Percentiles rank a stretch among this genome's conserved stretches.
Evolutionary conservation across 2,797 vertebrate genomes (phyloP).

Genomic region (Rallus crepitans): DNA sequence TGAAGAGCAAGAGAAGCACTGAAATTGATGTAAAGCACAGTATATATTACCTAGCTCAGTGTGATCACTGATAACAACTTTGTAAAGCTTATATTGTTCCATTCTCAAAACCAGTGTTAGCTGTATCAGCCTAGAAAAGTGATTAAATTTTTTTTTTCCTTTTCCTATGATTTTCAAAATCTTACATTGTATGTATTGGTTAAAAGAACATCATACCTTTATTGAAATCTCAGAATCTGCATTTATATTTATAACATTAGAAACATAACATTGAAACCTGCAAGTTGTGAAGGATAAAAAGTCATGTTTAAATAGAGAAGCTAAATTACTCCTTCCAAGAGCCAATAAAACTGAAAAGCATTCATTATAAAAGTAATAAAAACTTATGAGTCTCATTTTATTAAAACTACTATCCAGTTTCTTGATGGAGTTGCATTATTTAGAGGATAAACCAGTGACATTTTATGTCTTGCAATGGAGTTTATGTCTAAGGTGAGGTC

Average conservation of each 20-base stretch:
- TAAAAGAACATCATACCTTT: constrained; percentile 61
- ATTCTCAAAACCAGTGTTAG: constrained; percentile 13
- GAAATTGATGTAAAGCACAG: neutral
- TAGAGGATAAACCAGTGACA: constrained; percentile 53
- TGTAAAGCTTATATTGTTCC: constrained; percentile 16
- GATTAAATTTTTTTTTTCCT: constrained; percentile 23
- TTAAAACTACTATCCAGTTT: constrained; percentile 78
- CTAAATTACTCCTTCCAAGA: constrained; percentile 76
- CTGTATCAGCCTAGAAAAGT: constrained; percentile 25
- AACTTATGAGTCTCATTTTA: constrained; percentile 78
- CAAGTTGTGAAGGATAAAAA: constrained; percentile 77
- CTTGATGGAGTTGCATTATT: constrained; percentile 67
- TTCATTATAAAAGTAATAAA: constrained; percentile 83
- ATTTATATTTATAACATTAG: constrained; percentile 72
- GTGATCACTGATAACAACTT: constrained; percentile 26
- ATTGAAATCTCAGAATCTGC: constrained; percentile 70
- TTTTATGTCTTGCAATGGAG: constrained; percentile 57
- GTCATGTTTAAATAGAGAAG: constrained; percentile 77
- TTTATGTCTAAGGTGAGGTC: constrained; percentile 53
- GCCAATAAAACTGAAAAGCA: constrained; percentile 78
- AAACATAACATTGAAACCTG: constrained; percentile 72
- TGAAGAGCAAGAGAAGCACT: neutral
- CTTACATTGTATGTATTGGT: neutral
- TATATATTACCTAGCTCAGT: constrained; percentile 23
- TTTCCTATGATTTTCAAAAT: constrained; percentile 45